Evolutionary conservation across 2,888 invertebrate species (phyloP), one percentile per base, ranked within the genome.

Genomic region (Chirona hameri): DNA sequence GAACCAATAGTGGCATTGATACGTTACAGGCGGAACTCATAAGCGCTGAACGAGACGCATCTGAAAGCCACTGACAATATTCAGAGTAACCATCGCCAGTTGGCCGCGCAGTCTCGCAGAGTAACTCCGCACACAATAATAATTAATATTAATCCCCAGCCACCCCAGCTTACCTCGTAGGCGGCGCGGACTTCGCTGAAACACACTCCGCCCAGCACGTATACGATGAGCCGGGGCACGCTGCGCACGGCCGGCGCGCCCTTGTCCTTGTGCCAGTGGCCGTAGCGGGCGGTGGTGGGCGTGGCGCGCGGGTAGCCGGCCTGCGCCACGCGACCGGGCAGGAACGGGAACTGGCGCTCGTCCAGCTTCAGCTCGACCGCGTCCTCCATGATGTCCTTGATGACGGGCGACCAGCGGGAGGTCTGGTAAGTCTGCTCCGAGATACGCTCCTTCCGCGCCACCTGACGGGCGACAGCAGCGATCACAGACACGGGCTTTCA

Each of bases 341-440:
- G 91, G 90, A 95, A 99, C 79, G 99, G 98, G 89, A 95, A 99
- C 89, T 98, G 97, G 88, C 96, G 95, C 84, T 93, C 92, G 89
- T 99, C 99, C 85, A 99, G 90, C 89, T 97, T 98, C 86, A 99
- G 99, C 84, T 99, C 99, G 87, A 99, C 96, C 55, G 95, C 93
- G 88, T 99, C 99, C 90, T 99, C 99, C 93, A 99, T 96, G 81
- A 99, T 93, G 87, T 99, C 99, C 90, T 99, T 99, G 82, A 98
- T 91, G 65, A 98, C 92, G 0, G 99, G 99, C 4, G 98, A 98
- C 99, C 99, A 99, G 86, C 99, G 92, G 39, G 98, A 98, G 97
- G 98, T 98, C 89, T 99, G 98, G 89, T 98, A 99, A 0, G 97
- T 98, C 88, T 98, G 98, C 88, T 99, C 99, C 0, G 97, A 96